Percentiles rank a stretch among this genome's conserved stretches.
Evolutionary conservation across 2,113 vertebrate species (phyloP).

Genomic region (Heterotilapia buettikoferi): DNA sequence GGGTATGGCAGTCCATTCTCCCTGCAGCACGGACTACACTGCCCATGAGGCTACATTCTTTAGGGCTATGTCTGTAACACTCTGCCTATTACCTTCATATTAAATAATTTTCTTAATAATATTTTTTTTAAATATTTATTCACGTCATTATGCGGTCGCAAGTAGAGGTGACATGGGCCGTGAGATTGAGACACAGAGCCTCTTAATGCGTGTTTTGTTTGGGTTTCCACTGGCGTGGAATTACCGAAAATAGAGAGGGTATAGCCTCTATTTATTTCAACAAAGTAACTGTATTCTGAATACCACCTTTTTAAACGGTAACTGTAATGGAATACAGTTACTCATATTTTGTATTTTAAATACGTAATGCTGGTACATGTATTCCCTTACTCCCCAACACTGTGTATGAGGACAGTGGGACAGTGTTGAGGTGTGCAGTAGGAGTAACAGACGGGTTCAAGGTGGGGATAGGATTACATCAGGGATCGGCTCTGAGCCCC

Average conservation of each 20-base stretch:
- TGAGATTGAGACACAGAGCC: neutral
- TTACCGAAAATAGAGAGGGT: neutral
- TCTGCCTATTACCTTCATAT: neutral
- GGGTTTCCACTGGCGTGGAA: neutral
- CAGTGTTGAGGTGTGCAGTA: neutral
- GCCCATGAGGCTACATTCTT: neutral
- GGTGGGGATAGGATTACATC: neutral
- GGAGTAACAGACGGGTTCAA: neutral
- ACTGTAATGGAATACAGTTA: neutral
- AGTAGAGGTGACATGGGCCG: neutral
- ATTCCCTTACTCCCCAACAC: neutral
- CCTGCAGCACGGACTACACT: no score
- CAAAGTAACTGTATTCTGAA: neutral
- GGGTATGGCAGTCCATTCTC: no score
- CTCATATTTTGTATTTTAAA: neutral
- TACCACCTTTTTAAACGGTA: neutral
- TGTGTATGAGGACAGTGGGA: neutral
- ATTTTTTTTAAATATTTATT: accelerated
- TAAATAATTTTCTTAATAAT: neutral
- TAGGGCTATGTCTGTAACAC: neutral
- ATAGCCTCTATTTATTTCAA: neutral
- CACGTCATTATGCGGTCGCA: neutral
- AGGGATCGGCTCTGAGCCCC: neutral
- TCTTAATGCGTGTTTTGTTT: neutral
- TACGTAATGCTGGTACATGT: neutral